Conservation (phyloP, 2,113 vertebrate genomes). For the Chaetodon trifascialis region DNA sequence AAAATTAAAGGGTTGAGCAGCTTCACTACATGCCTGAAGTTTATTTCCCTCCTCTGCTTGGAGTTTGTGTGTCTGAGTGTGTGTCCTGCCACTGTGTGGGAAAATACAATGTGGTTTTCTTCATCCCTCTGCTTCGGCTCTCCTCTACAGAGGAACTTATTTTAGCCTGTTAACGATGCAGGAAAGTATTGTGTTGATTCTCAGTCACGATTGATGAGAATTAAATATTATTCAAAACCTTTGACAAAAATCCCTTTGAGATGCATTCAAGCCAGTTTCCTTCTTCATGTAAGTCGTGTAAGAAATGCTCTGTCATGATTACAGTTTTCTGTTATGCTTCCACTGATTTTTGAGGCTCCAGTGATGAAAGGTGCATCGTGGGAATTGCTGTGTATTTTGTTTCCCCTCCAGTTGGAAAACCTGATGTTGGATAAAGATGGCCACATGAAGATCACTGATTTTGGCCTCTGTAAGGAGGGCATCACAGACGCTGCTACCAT, state of each 20-base stretch:
- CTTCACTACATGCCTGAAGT: conserved; percentile 74
- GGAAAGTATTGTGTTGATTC: neutral
- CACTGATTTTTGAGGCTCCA: neutral
- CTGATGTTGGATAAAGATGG: conserved; percentile 99
- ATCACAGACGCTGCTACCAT: conserved; percentile 99
- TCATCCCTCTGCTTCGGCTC: conserved; percentile 17
- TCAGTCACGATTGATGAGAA: neutral
- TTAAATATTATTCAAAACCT: neutral
- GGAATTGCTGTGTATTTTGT: conserved; percentile 28
- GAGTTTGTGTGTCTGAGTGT: conserved; percentile 64
- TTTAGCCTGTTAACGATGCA: neutral
- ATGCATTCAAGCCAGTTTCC: neutral
- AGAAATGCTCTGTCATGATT: neutral
- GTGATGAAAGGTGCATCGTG: neutral
- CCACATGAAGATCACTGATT: conserved; percentile 99
- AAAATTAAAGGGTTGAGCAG: conserved; percentile 84
- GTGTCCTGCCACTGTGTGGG: conserved; percentile 28
- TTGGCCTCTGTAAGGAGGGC: conserved; percentile 98
- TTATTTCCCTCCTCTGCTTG: conserved; percentile 59
- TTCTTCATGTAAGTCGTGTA: neutral
- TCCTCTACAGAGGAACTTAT: conserved; percentile 7
- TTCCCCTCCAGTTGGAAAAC: conserved; percentile 91
- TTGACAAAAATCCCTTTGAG: neutral
- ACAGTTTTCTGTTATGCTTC: neutral
- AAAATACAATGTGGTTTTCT: conserved; percentile 7